Evolutionary conservation across 2,797 vertebrate species (phyloP), one percentile per base, ranked within the genome.

Genomic region (Tokudaia muenninki): DNA sequence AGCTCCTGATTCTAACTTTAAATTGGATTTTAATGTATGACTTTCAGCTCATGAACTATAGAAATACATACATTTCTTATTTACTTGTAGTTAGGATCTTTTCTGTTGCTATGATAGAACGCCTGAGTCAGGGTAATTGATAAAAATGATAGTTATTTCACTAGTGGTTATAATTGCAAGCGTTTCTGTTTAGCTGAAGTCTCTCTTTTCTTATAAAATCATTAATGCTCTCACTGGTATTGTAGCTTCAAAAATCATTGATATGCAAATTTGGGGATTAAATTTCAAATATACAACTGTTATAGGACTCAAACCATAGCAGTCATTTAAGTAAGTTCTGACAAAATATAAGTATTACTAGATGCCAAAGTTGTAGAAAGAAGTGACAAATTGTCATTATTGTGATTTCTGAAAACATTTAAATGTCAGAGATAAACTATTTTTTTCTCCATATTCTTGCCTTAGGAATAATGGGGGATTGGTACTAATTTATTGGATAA

Each of bases 341-440:
- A 57, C 44, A 94, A 93, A 70, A n/a, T 26, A 8, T 34, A 84
- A 94, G 90, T 91, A 80, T 65, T 55, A 87, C 37, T 70, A 80
- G 70, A 61, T 72, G 78, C 44, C 84, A 94, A 55, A 59, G 55
- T 84, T 84, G 41, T 63, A 93, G 80, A 93, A 87, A 72, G 81
- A 95, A 91, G 47, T 72, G 79, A 44, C 6, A 70, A 83, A 83
- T 10, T 34, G 29, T 24, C 19, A 59, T 50, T 92, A 47, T 77
- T 31, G 86, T 63, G 37, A 50, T 65, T 93, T 96, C 41, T 79
- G 80, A 81, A 97, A 92, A 77, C 52, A 95, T 41, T 59, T 78
- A 80, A 79, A n/a, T 74, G 79, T 31, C 65, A 37, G 77, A 95
- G 84, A 44, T n/a, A 95, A 88, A 83, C 44, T 75, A 26, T 67